Evolutionary conservation across 2,888 invertebrate genomes (phyloP), one percentile per base, ranked within the genome.

Genomic region (Meiosimyza platycephala): DNA sequence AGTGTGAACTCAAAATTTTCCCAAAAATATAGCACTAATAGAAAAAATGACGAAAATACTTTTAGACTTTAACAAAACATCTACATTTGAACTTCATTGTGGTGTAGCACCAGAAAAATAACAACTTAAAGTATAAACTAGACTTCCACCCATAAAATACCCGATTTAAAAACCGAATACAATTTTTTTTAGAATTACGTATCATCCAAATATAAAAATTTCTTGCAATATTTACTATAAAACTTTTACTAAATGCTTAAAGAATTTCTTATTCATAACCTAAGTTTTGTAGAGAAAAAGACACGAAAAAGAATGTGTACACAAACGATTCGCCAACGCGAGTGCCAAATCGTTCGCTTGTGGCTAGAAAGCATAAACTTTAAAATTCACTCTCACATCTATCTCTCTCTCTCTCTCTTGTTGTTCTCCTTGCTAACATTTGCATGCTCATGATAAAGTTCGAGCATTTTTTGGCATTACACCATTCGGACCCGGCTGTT

Each of bases 391-490:
- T 60, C 15, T 57, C 12, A 40, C 40, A 40, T 52, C 66, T 33
- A 3, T n/a, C 57, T 55, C 55, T 47, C 22, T 47, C 47, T 67
- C 40, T 47, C 22, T 40, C 57, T 57, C 67, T 47, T 48, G 6
- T 57, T 57, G 12, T 57, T 18, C 28, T 18, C 12, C 57, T 12
- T 16, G 57, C 28, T 22, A 18, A 22, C n/a, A 22, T 57, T 28
- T 22, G 57, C 18, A n/a, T 16, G 70, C 51, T 71, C 71, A 71
- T 57, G 78, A 72, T 63, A 77, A 73, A 47, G 73, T 70, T 73
- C 84, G 81, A n/a, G 50, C 28, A 78, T 80, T 84, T 82, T 86
- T 86, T 77, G 86, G 80, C 67, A 86, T 80, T 73, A 80, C 80
- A 72, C 80, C 79, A 60, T 70, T 62, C 54, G 11, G 52, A 22